phyloP scores from a whole-genome alignment of 2,888 invertebrate genomes.

The Neoscelio sp. region DNA sequence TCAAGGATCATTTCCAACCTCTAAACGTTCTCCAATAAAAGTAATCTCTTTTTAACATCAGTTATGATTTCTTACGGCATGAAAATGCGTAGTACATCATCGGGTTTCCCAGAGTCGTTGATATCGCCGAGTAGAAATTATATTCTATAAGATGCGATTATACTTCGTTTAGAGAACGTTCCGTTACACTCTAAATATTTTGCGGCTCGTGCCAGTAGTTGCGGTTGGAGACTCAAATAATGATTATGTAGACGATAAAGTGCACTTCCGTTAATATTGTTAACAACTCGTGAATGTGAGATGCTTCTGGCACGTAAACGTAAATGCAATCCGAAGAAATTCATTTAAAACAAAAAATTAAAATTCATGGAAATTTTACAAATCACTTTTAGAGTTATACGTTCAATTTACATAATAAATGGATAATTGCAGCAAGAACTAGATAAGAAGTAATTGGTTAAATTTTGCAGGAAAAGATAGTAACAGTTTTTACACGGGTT shows the following conservation, averaged over 20 bases:
- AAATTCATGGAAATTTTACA: constrained; percentile 14
- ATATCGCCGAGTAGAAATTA: constrained; percentile 73
- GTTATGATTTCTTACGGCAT: constrained; percentile 8
- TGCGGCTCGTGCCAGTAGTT: constrained; percentile 67
- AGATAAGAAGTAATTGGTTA: too few species aligned
- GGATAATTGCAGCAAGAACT: too few species aligned
- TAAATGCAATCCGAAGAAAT: constrained; percentile 23
- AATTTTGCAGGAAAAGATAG: too few species aligned
- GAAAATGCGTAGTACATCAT: constrained; percentile 33
- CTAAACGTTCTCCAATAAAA: too few species aligned
- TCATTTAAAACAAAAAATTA: constrained; percentile 3
- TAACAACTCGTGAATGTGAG: constrained; percentile 49
- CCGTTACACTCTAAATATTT: constrained; percentile 78
- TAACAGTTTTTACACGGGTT: too few species aligned
- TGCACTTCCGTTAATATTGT: constrained; percentile 64
- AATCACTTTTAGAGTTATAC: background rate
- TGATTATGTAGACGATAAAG: constrained; percentile 67
- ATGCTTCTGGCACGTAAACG: constrained; percentile 24
- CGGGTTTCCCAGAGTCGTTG: constrained; percentile 33
- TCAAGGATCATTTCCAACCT: too few species aligned
- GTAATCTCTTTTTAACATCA: constrained; percentile 5
- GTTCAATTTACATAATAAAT: too few species aligned
- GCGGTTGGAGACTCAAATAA: constrained; percentile 69
- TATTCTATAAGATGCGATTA: constrained; percentile 50
- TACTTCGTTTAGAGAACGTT: constrained; percentile 78